Base-by-base conservation (phyloP, 2,888 invertebrate genomes). In the Cheilosia soror region DNA sequence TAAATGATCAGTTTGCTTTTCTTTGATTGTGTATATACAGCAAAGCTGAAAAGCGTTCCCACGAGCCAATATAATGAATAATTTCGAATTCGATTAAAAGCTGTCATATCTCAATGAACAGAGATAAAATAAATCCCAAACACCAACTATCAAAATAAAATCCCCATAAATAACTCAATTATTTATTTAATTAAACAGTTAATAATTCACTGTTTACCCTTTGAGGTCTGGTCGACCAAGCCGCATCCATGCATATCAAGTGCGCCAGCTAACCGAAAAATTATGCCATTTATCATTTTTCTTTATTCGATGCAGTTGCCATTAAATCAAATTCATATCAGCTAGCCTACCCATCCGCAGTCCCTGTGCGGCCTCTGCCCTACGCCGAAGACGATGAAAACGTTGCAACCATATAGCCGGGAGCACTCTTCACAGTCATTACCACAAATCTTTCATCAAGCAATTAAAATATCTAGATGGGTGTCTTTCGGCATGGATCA, bases 361-460 rank as follows among this genome's bases (percentile, higher is more conserved):
- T 65, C 55, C 4, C 60, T 66, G 68, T 11, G 42, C 20, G 55
- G 63, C 49, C 57, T 63, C 13, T 65, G 42, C 31, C 47, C 6
- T 57, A 76, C 29, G 25, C 58, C 60, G 15, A 47, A 37, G 71
- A 71, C 29, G 47, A 60, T 37, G 37, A 44, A 37, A 58, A 57
- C 37, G 71, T 68, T 80, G 76, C 47, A 53, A 65, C 66, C 53
- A 40, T 47, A 33, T 66, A 71, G 40, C 29, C 76, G 71, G 80
- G 72, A 81, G 81, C 81, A 77, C 76, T 81, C 85, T 76, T 81
- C 81, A 81, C 71, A 85, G 85, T 81, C 85, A 85, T 85, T 85
- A 85, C 81, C 85, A 85, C 85, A 85, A 85, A 85, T 85, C 85
- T 85, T 85, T 85, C 85, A 66, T 81, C 85, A 71, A 77, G 85